Conservation (phyloP, 2,888 invertebrate species). For the Parnassius apollo region DNA sequence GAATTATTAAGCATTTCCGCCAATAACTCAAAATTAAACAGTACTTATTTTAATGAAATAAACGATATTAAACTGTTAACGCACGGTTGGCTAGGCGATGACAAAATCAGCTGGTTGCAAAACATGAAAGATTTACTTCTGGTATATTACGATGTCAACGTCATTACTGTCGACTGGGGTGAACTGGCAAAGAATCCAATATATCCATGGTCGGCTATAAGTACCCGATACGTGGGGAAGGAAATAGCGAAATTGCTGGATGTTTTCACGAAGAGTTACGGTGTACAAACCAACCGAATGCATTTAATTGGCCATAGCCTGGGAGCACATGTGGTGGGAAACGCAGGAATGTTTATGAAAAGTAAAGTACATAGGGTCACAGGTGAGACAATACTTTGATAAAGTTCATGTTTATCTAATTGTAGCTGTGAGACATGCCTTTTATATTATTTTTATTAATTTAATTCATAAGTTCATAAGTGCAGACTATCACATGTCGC, state of each 20-base stretch:
- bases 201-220: conserved; percentile 66
- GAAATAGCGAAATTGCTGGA: conserved; percentile 53
- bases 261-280: conserved; percentile 43
- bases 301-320: conserved; percentile 80
- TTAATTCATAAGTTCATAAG: too few relatives aligned
- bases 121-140: conserved; percentile 68
- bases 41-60: conserved; percentile 58
- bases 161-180: conserved; percentile 75
- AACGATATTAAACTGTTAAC: conserved; percentile 74
- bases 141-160: conserved; percentile 65
- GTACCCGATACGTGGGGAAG: conserved; percentile 69
- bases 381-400: conserved; percentile 52
- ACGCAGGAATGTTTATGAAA: conserved; percentile 73
- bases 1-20: conserved; percentile 51
- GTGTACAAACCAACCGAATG: conserved; percentile 42
- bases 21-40: conserved; percentile 41
- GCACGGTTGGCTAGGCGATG: conserved; percentile 78
- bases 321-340: conserved; percentile 83
- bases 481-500: too few relatives aligned
- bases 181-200: conserved; percentile 57
- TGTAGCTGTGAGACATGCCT: too few relatives aligned
- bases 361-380: conserved; percentile 80
- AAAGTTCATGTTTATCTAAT: too few relatives aligned
- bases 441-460: too few relatives aligned
- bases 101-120: conserved; percentile 57